Conservation (phyloP, 1,140 invertebrate genomes). For the Eufriesea mexicana region DNA sequence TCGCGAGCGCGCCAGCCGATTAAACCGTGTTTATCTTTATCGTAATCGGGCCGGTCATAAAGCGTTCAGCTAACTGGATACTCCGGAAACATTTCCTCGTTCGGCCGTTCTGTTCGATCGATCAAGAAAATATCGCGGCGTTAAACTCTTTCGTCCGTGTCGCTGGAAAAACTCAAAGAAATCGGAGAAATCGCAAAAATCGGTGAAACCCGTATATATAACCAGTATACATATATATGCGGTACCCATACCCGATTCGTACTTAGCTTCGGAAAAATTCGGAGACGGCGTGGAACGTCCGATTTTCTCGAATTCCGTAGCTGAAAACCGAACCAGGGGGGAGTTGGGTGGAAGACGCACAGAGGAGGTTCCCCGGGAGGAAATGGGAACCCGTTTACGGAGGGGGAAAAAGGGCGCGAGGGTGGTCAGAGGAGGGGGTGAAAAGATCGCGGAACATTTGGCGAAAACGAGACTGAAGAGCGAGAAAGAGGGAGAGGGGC, state of each 20-base stretch:
- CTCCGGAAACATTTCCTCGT: constrained; percentile 28
- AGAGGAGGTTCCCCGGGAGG: constrained; percentile 10
- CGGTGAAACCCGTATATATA: too few relatives aligned
- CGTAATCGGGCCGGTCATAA: constrained; percentile 42
- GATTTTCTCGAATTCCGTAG: too few relatives aligned
- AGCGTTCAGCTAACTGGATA: constrained; percentile 16
- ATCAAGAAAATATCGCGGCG: constrained; percentile 22
- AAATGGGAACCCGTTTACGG: constrained; percentile 3
- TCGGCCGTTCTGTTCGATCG: constrained; percentile 16
- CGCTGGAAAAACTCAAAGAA: not conserved
- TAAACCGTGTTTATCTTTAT: constrained; percentile 52
- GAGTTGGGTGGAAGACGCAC: not conserved
- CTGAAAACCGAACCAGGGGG: too few relatives aligned
- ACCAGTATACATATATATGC: too few relatives aligned
- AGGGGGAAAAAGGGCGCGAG: too few relatives aligned
- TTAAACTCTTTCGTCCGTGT: not conserved
- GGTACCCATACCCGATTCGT: too few relatives aligned
- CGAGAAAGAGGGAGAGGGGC: not conserved
- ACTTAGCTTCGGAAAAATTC: too few relatives aligned
- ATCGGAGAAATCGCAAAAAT: too few relatives aligned
- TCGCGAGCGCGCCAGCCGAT: constrained; percentile 19
- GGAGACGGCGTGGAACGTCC: too few relatives aligned
- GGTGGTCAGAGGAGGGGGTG: not conserved
- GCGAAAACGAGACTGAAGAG: constrained; percentile 50
- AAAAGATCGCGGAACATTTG: constrained; percentile 50